Base-by-base conservation (phyloP, 2,113 vertebrate species). In the Ardeotis arabs region DNA sequence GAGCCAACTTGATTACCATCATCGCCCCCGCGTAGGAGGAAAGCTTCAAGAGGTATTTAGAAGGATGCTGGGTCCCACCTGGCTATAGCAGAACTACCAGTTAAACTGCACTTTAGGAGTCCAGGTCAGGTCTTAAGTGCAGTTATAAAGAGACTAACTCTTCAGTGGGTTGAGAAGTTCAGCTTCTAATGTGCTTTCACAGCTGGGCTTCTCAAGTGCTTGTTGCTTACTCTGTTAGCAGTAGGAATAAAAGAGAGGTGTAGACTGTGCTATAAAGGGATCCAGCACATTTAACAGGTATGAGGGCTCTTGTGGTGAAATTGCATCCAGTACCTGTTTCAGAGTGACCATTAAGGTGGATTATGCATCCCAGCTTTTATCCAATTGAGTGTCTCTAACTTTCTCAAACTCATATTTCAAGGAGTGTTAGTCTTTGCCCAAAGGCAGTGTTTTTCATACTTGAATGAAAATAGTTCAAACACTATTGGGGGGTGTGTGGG, bases 1-100 rank as follows among this genome's bases (percentile, higher is more conserved):
- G 72, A 97, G 90, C 92, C 91, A 96, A 25, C 90, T 97, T 92
- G 92, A 96, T 96, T 96, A 85, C 96, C 93, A 90, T 96, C 93
- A 67, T 96, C 70, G 4, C 81, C 72, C 91, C 89, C 4, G 24
- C 10, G 77, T 96, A 91, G 59, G 94, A 97, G 94, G 87, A 92
- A 97, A 94, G 93, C 72, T 93, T 97, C 87, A 93, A 96, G 96
- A 96, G 90, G 96, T 96, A 85, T 95, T 96, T 75, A 83, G 90
- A 81, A 90, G 74, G 81, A 77, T 94, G 89, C 89, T 91, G 63
- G 58, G 82, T 83, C 89, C 92, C 70, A 95, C 95, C 87, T 75
- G 87, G 87, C 70, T 72, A 4, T 74, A 56, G 47, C 59, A 74
- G 62, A 89, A 18, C 62, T 84, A 74, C 35, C 29, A 56, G 60